Conservation (phyloP, 1,140 invertebrate species). For the Hetaerina americana region DNA sequence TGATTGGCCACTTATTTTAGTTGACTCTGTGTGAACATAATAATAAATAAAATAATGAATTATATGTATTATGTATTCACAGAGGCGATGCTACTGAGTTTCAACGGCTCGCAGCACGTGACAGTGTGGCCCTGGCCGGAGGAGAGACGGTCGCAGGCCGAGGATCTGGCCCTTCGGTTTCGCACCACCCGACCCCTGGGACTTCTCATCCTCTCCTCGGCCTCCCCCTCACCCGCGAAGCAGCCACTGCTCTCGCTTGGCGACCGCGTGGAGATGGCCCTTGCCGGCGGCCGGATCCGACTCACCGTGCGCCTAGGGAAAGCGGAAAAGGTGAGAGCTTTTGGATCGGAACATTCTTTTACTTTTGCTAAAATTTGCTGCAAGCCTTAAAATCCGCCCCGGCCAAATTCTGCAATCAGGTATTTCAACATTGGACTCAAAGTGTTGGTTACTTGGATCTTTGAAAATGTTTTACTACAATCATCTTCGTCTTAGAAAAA, state of each 20-base stretch:
- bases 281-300: constrained; percentile 66
- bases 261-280: constrained; percentile 67
- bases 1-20: too few species aligned
- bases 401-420: too few species aligned
- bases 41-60: background rate
- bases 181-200: constrained; percentile 63
- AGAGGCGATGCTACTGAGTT: constrained; percentile 77
- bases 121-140: constrained; percentile 56
- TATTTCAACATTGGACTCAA: too few species aligned
- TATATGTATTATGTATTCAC: constrained; percentile 10
- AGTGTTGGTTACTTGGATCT: too few species aligned
- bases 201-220: constrained; percentile 39
- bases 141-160: constrained; percentile 76
- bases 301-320: constrained; percentile 71
- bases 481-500: too few species aligned
- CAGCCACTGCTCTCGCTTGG: background rate
- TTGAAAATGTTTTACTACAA: too few species aligned
- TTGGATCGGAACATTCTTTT: too few species aligned
- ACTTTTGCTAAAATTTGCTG: too few species aligned
- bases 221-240: constrained; percentile 57
- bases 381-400: too few species aligned
- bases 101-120: constrained; percentile 81
- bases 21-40: background rate
- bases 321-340: constrained; percentile 59
- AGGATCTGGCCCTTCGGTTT: constrained; percentile 81